Conservation (phyloP, 2,888 invertebrate genomes). For the Drosophila anomalata region DNA sequence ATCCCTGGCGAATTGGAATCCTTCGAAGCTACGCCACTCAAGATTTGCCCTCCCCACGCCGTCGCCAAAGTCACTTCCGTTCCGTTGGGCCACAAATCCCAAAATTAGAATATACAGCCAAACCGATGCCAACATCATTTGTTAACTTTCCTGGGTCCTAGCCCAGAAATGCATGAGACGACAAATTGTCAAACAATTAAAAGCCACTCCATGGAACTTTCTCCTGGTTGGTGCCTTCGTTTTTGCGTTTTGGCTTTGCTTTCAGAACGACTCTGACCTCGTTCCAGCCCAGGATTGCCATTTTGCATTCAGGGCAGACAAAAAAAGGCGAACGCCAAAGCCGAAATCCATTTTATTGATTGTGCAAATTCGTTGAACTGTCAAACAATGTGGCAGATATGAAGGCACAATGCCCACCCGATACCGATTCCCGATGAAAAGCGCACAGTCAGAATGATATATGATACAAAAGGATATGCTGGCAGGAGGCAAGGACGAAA, state of each 20-base stretch:
- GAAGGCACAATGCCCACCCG: constrained; percentile 38
- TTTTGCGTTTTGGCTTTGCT: neutral
- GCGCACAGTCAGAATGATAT: constrained; percentile 43
- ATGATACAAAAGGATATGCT: constrained; percentile 10
- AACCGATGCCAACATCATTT: constrained; percentile 35
- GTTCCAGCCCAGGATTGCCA: constrained; percentile 17
- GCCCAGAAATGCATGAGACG: constrained; percentile 47
- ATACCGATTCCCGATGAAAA: neutral
- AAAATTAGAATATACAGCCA: constrained; percentile 26
- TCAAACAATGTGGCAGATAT: constrained; percentile 61
- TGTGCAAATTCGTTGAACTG: constrained; percentile 60
- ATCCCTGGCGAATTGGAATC: neutral
- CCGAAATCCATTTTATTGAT: constrained; percentile 68
- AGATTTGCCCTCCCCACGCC: neutral
- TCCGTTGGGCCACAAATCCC: constrained; percentile 4
- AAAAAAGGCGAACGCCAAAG: constrained; percentile 29
- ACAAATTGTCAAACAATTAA: constrained; percentile 71
- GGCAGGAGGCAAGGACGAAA: constrained; percentile 1
- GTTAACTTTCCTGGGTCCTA: constrained; percentile 16
- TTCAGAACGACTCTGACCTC: constrained; percentile 13
- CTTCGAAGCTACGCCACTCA: constrained; percentile 8
- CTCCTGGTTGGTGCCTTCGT: constrained; percentile 7
- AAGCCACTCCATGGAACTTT: constrained; percentile 27
- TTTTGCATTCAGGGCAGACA: constrained; percentile 40
- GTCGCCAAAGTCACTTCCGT: neutral